phyloP scores from a whole-genome alignment of 2,797 vertebrate species.

The Aotus griseimembra region DNA sequence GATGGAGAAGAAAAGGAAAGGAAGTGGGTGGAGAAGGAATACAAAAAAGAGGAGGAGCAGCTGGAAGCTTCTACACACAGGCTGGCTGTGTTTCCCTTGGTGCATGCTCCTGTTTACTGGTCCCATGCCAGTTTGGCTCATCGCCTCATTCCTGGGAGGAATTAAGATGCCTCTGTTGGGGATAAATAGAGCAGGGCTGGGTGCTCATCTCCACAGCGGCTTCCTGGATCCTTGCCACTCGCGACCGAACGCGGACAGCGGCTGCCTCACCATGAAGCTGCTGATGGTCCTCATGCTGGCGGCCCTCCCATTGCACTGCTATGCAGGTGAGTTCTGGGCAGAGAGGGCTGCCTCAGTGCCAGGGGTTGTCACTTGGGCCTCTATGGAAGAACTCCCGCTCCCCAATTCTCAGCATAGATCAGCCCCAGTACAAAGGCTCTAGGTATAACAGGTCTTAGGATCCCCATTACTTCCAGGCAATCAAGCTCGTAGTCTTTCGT shows the following conservation, averaged over 20 bases:
- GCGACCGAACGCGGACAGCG: not conserved
- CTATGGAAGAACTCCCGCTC: not conserved
- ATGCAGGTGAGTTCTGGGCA: not conserved
- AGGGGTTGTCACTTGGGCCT: not conserved
- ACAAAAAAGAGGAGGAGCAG: not conserved
- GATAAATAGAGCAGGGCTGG: not conserved
- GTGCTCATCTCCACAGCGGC: not conserved
- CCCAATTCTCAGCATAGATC: not conserved
- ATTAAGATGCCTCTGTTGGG: not conserved
- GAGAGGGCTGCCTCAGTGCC: not conserved
- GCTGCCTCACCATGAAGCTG: not conserved
- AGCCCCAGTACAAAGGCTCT: not conserved
- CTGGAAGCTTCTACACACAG: not conserved
- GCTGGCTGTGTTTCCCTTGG: not conserved
- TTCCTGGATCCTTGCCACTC: not conserved
- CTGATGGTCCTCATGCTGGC: not conserved
- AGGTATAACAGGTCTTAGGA: not conserved
- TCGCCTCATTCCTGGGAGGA: not conserved
- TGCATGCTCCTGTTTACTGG: not conserved
- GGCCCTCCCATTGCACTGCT: slow-evolving; percentile 14
- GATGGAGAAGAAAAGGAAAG: not conserved
- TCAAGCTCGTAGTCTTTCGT: too few species aligned
- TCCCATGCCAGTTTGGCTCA: not conserved
- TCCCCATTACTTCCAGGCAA: not conserved
- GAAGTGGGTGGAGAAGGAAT: not conserved